Evolutionary conservation across 2,888 invertebrate genomes (phyloP).

Genomic region (Conomelus anceps): DNA sequence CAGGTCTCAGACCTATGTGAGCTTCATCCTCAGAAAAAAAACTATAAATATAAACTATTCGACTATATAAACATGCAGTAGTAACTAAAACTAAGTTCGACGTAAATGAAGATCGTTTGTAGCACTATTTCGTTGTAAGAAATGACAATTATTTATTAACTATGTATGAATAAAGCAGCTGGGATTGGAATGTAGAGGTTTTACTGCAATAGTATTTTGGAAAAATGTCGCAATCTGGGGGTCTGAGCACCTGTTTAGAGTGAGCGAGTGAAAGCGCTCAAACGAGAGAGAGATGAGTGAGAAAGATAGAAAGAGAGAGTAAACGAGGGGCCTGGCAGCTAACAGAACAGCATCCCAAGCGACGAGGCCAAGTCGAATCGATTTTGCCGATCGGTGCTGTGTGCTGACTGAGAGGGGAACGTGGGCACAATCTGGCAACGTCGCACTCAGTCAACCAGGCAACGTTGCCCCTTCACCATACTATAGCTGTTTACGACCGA

Average conservation of each 20-base stretch:
- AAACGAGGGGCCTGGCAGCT: constrained; percentile 8
- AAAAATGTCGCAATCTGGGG: not conserved
- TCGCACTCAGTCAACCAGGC: not conserved
- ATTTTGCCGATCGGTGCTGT: not conserved
- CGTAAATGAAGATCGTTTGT: no score
- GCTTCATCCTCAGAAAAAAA: no score
- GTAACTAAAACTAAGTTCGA: no score
- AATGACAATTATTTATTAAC: not conserved
- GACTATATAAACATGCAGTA: no score
- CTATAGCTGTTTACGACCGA: not conserved
- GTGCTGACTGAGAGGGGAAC: not conserved
- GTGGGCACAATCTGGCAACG: not conserved
- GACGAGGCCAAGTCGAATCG: not conserved
- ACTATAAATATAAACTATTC: no score
- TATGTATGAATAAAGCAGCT: not conserved
- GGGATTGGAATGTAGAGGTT: not conserved
- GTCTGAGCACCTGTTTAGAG: constrained; percentile 6
- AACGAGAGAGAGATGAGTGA: not conserved
- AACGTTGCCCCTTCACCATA: not conserved
- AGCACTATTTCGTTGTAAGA: no score
- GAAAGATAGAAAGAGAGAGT: constrained; percentile 26
- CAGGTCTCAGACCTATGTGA: no score
- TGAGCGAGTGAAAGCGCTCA: constrained; percentile 31
- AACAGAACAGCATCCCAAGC: not conserved
- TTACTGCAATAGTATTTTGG: not conserved